Evolutionary conservation across 2,113 vertebrate species (phyloP).

Genomic region (Amazona vittata): DNA sequence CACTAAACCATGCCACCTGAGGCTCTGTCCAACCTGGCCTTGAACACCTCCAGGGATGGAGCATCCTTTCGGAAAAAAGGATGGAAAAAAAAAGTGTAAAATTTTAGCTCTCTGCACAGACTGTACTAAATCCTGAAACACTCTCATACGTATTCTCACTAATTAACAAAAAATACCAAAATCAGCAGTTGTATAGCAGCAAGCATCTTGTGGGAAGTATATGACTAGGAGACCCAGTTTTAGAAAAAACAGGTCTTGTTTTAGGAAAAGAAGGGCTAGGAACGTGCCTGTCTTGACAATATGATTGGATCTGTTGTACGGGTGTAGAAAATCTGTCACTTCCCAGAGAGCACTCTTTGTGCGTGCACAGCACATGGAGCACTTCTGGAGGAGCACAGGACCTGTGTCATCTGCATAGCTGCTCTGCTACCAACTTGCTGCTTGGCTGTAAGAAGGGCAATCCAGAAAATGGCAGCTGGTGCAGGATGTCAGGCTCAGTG

Average conservation of each 20-base stretch:
- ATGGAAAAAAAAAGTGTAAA: not conserved
- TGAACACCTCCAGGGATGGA: too few species aligned
- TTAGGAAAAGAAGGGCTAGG: not conserved
- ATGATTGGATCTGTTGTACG: not conserved
- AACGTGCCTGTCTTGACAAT: not conserved
- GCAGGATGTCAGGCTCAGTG: not conserved
- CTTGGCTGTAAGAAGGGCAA: not conserved
- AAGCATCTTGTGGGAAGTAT: not conserved
- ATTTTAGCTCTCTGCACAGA: not conserved
- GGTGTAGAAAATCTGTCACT: not conserved
- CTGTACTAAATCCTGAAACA: not conserved
- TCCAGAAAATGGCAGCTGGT: not conserved
- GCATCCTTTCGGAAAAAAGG: not conserved
- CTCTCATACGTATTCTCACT: not conserved
- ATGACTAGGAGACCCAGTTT: not conserved
- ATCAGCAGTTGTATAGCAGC: not conserved
- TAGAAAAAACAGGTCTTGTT: not conserved
- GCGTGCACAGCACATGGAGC: not conserved
- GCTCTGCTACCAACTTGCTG: not conserved
- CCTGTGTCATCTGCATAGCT: rapidly evolving
- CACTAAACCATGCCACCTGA: too few species aligned
- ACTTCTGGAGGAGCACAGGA: not conserved
- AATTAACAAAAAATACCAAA: not conserved
- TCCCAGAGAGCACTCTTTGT: not conserved
- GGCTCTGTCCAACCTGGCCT: too few species aligned